Percentiles rank a stretch among this genome's conserved stretches.
phyloP scores from a whole-genome alignment of 2,113 vertebrate species.

The Elachura formosa region DNA sequence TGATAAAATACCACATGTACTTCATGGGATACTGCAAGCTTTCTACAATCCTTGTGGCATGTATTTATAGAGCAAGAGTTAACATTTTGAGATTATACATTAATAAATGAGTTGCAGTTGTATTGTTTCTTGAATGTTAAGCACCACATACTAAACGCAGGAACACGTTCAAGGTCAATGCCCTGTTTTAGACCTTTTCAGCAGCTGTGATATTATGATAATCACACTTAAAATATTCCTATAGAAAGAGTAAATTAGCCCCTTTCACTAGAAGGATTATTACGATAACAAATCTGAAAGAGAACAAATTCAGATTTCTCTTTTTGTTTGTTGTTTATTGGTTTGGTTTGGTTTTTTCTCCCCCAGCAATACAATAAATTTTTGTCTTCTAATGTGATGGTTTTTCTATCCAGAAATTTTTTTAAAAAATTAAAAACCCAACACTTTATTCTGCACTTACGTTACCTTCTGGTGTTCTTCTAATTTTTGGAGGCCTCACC shows the following conservation, averaged over 20 bases:
- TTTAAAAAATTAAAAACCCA: not conserved
- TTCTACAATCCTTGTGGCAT: conserved; percentile 53
- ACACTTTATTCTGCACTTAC: not conserved
- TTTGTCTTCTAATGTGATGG: conserved; percentile 39
- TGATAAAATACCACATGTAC: conserved; percentile 60
- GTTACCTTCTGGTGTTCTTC: not conserved
- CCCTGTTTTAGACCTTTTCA: conserved; percentile 77
- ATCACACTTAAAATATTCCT: conserved; percentile 80
- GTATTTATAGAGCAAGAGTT: conserved; percentile 69
- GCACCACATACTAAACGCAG: conserved; percentile 65
- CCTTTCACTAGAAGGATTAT: conserved; percentile 77
- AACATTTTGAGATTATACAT: conserved; percentile 72
- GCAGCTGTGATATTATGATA: conserved; percentile 78
- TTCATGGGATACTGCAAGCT: conserved; percentile 47
- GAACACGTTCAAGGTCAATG: conserved; percentile 77
- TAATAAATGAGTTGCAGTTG: conserved; percentile 72
- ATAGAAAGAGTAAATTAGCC: conserved; percentile 79
- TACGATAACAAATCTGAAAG: conserved; percentile 69
- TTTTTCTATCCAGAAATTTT: conserved; percentile 24
- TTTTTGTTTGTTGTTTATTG: not conserved
- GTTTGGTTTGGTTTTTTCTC: not conserved
- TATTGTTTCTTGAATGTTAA: conserved; percentile 79
- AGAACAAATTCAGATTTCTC: conserved; percentile 47
- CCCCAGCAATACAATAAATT: conserved; percentile 19
- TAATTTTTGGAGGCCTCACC: not conserved